Evolutionary conservation across 2,797 vertebrate genomes (phyloP).

Genomic region (Choloepus didactylus): DNA sequence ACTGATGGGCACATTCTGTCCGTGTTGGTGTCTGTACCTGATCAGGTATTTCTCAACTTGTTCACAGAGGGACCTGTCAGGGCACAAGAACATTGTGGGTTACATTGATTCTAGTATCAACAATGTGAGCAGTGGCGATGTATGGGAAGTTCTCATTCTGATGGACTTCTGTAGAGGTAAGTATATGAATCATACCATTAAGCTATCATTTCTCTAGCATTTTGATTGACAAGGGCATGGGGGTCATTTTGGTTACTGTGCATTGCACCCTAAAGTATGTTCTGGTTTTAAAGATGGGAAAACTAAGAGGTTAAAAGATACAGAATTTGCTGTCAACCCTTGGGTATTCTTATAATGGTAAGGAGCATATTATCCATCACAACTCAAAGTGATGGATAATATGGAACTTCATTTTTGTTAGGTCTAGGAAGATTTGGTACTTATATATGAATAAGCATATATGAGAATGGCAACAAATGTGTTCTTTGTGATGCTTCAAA

Average conservation of each 20-base stretch:
- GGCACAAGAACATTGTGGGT: conserved; percentile 98
- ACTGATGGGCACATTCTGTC: background rate
- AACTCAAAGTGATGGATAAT: conserved; percentile 29
- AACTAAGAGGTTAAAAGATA: conserved; percentile 6
- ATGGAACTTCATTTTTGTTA: conserved; percentile 31
- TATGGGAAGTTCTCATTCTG: conserved; percentile 98
- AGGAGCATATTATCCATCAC: background rate
- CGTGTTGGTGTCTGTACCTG: background rate
- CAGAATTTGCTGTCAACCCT: background rate
- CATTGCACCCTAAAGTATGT: background rate
- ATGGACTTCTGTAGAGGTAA: conserved; percentile 99
- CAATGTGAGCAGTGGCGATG: conserved; percentile 95
- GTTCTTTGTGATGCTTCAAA: conserved; percentile 62
- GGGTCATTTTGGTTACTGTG: background rate
- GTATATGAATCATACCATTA: conserved; percentile 57
- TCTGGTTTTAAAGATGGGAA: conserved; percentile 53
- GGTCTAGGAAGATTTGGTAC: conserved; percentile 15
- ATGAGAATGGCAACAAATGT: conserved; percentile 41
- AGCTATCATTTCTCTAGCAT: background rate
- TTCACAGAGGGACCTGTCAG: conserved; percentile 94
- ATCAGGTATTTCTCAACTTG: conserved; percentile 72
- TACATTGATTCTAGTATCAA: conserved; percentile 98
- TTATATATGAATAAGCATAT: conserved; percentile 28
- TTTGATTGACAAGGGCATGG: background rate
- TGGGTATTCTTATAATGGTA: conserved; percentile 29